These are phyloP conservation scores for Clarias magur DNA, from an alignment of 2,113 vertebrate genomes.

Conservation along the genomic window DNA sequence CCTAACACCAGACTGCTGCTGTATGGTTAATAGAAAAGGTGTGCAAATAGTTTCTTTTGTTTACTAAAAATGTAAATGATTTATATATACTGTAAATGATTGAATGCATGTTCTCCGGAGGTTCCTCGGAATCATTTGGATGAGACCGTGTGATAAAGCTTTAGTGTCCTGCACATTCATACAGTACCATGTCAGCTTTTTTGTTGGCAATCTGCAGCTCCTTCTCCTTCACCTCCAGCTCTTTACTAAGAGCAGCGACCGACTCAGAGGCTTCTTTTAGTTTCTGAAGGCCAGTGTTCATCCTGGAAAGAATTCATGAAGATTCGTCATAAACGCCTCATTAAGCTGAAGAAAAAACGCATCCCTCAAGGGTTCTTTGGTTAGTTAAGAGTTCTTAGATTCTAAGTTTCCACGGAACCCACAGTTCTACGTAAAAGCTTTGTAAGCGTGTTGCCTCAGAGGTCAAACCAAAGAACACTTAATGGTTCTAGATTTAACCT, in stretches of 20 bases:
- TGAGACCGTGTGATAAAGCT: background rate
- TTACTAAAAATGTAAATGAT: background rate
- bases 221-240: constrained; percentile 90
- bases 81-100: background rate
- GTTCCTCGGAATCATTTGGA: background rate
- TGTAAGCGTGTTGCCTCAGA: background rate
- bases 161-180: background rate
- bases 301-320: constrained; percentile 65
- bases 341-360: background rate
- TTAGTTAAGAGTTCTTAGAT: background rate
- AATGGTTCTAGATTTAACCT: background rate
- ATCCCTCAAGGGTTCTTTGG: background rate
- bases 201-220: constrained; percentile 89
- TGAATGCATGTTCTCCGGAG: background rate
- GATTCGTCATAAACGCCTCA: background rate
- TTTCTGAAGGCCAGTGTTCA: constrained; percentile 93
- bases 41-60: background rate
- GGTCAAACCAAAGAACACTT: background rate
- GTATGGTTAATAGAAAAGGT: background rate
- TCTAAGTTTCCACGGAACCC: background rate
- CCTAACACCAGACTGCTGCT: background rate
- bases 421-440: background rate
- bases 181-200: constrained; percentile 87
- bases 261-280: constrained; percentile 93
- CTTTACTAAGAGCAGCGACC: constrained; percentile 85